Evolutionary conservation across 1,140 invertebrate genomes (phyloP).

Genomic region (Drosophila suzukii): DNA sequence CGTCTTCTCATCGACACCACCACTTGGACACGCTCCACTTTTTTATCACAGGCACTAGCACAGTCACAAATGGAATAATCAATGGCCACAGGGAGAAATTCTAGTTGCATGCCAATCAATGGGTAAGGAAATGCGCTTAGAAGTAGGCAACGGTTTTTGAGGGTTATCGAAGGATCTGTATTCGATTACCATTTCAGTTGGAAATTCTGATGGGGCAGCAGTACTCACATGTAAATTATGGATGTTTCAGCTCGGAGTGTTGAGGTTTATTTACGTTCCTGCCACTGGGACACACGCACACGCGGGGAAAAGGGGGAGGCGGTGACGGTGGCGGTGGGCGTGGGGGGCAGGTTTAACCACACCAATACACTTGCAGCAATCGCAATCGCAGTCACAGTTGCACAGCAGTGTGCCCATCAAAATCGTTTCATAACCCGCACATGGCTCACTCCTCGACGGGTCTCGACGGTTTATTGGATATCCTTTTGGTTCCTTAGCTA

Average conservation of each 20-base stretch:
- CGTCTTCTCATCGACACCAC: constrained; percentile 1
- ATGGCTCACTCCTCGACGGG: constrained; percentile 37
- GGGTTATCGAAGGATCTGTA: constrained; percentile 42
- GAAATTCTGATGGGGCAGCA: neutral
- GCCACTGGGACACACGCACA: constrained; percentile 38
- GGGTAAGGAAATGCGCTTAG: constrained; percentile 33
- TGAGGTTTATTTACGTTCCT: constrained; percentile 74
- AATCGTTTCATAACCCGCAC: constrained; percentile 71
- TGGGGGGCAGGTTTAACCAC: constrained; percentile 27
- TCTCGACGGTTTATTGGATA: constrained; percentile 2
- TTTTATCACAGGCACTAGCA: constrained; percentile 40
- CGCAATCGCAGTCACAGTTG: constrained; percentile 47
- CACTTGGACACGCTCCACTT: constrained; percentile 57
- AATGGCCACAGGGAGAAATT: constrained; percentile 47
- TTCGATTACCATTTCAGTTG: constrained; percentile 24
- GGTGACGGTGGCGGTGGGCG: neutral
- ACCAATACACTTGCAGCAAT: constrained; percentile 59
- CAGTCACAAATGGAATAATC: constrained; percentile 58
- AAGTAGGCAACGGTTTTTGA: constrained; percentile 55
- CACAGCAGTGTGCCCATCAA: constrained; percentile 39
- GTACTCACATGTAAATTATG: constrained; percentile 74
- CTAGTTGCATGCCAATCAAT: constrained; percentile 29
- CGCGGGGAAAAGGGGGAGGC: constrained; percentile 19
- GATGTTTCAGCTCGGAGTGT: constrained; percentile 44
- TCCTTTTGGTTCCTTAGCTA: constrained; percentile 33